Base-by-base conservation (phyloP, 2,113 vertebrate genomes). In the Archilochus colubris region DNA sequence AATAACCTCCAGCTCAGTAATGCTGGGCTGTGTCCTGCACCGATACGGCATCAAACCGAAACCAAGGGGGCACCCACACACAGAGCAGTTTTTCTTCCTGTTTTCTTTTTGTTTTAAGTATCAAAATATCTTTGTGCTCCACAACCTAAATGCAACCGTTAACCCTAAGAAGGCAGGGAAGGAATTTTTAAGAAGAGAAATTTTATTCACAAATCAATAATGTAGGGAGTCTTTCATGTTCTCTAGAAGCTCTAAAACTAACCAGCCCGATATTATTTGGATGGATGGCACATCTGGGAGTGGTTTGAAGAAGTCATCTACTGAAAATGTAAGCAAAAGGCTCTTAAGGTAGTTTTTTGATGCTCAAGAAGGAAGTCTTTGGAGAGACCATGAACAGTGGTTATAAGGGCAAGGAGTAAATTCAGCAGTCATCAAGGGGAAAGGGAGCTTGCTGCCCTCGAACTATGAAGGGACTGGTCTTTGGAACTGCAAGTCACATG, bases 31-130 rank as follows among this genome's bases (percentile, higher is more conserved):
- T 48, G 12, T 20, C 54, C 66, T 70, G 50, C 85, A 83, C 38
- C 7, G 33, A 74, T 68, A 93, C 48, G 69, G 74, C 31, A 91
- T 57, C 88, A 72, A 91, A 95, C 31, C 67, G 72, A 93, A 88
- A 91, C 79, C 89, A 95, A 93, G 91, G 48, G 72, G 88, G 82
- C 93, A 95, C 91, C 55, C 91, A 63, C 43, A 73, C 67, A 89
- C 55, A 48, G 12, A 86, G 72, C 12, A 16, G 69, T 74, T 89
- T 92, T 82, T 88, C 27, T 58, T 73, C 23, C 22, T 12, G 0
- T 57, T 88, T 83, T 66, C 9, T 66, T 63, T 70, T 62, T 61
- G 27, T 86, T 86, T 91, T 53, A 73, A 85, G 62, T 70, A 90
- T 17, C 43, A 67, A 85, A 90, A 89, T 25, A 91, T 46, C 55